phyloP scores from a whole-genome alignment of 2,888 invertebrate genomes.

The Amiota communis region DNA sequence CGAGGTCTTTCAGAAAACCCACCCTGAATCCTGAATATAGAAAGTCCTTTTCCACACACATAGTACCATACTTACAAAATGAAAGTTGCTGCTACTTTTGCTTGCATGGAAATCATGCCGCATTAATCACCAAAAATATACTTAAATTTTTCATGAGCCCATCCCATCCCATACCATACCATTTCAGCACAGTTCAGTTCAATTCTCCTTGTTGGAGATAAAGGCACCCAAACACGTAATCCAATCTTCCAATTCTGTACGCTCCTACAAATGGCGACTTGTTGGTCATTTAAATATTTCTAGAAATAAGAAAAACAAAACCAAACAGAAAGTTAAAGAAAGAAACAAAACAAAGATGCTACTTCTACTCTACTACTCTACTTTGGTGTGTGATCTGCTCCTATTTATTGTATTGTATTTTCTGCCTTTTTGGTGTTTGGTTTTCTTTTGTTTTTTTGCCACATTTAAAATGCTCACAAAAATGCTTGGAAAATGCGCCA shows the following conservation, averaged over 20 bases:
- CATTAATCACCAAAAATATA: constrained; percentile 63
- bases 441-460: constrained; percentile 1
- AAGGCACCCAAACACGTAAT: constrained; percentile 7
- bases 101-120: constrained; percentile 45
- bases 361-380: too few species aligned
- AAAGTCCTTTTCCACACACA: background rate
- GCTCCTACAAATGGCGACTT: constrained; percentile 36
- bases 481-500: constrained; percentile 26
- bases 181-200: too few species aligned
- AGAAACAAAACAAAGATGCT: too few species aligned
- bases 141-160: constrained; percentile 55
- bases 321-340: background rate
- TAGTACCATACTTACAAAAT: background rate
- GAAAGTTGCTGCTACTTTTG: constrained; percentile 32
- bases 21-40: too few species aligned
- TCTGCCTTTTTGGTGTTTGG: background rate
- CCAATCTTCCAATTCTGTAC: background rate
- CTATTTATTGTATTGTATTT: too few species aligned
- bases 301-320: background rate
- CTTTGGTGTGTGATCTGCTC: too few species aligned
- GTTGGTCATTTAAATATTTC: constrained; percentile 57
- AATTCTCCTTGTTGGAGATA: background rate
- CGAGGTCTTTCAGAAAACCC: background rate
- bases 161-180: background rate
- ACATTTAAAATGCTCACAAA: constrained; percentile 35